These are phyloP conservation scores for Theocolax elegans DNA, from an alignment of 1,140 invertebrate species.

Conservation along the genomic window DNA sequence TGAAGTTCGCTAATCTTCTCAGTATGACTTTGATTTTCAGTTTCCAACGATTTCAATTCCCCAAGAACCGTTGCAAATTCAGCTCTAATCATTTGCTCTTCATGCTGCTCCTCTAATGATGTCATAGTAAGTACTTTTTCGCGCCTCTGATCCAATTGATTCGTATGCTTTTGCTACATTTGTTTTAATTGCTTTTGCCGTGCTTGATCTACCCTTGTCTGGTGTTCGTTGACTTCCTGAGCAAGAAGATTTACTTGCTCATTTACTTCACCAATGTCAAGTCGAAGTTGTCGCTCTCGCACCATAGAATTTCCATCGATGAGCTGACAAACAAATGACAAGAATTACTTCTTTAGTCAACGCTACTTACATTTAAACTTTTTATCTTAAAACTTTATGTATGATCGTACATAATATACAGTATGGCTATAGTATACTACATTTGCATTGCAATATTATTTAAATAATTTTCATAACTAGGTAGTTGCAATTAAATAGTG, in stretches of 20 bases:
- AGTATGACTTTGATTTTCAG: constrained; percentile 74
- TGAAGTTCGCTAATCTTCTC: constrained; percentile 68
- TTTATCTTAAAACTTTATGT: no score
- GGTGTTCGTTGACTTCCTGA: constrained; percentile 90
- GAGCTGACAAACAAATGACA: no score
- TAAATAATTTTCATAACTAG: no score
- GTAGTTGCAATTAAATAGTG: no score
- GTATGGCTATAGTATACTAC: no score
- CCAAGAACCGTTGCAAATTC: constrained; percentile 69
- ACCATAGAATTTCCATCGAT: constrained; percentile 73
- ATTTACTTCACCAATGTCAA: constrained; percentile 84
- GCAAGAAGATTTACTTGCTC: constrained; percentile 81
- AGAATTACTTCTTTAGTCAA: no score
- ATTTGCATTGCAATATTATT: no score
- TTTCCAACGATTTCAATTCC: constrained; percentile 73
- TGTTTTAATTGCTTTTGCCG: constrained; percentile 75
- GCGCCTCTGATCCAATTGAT: constrained; percentile 75
- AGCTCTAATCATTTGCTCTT: constrained; percentile 69
- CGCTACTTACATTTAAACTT: no score
- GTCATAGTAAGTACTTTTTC: constrained; percentile 73
- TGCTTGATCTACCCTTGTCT: constrained; percentile 80
- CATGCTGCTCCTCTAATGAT: constrained; percentile 71
- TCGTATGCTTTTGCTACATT: constrained; percentile 80
- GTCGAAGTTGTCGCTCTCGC: constrained; percentile 81
- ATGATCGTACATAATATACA: no score